phyloP scores from a whole-genome alignment of 1,140 invertebrate genomes.

The Heliothis virescens region DNA sequence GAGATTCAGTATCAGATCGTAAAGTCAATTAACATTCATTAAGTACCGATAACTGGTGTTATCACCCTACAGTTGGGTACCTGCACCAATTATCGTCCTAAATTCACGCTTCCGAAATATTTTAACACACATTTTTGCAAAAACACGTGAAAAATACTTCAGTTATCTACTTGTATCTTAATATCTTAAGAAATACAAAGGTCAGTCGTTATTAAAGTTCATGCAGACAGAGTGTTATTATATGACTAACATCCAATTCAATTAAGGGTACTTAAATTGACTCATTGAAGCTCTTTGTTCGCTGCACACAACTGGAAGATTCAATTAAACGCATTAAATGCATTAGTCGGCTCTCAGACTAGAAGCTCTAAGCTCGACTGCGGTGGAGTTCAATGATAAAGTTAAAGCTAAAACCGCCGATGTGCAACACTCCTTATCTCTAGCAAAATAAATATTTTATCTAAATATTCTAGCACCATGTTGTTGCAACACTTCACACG shows the following conservation, averaged over 20 bases:
- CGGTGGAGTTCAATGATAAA: constrained; percentile 18
- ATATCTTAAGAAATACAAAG: constrained; percentile 3
- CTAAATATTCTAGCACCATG: constrained; percentile 4
- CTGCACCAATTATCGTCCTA: not conserved
- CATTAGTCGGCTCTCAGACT: constrained; percentile 15
- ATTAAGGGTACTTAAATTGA: constrained; percentile 38
- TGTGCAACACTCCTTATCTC: not conserved
- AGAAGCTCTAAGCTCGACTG: constrained; percentile 3
- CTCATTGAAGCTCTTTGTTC: constrained; percentile 32
- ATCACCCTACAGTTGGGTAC: not conserved
- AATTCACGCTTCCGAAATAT: not conserved
- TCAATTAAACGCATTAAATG: constrained; percentile 20
- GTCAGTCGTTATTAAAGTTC: constrained; percentile 22
- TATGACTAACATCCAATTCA: constrained; percentile 18
- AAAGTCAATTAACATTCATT: constrained; percentile 22
- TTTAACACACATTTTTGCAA: constrained; percentile 5
- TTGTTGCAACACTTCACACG: constrained; percentile 2
- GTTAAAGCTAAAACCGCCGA: constrained; percentile 29
- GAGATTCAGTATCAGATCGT: constrained; percentile 21
- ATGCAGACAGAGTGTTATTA: constrained; percentile 5
- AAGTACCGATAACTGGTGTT: not conserved
- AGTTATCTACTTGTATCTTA: not conserved
- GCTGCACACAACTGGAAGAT: not conserved
- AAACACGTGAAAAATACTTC: not conserved
- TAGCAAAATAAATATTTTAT: constrained; percentile 3